A percentile compares a stretch with the other conserved stretches of the same genome.
These are phyloP conservation scores for Entomobrya proxima DNA, from an alignment of 2,888 invertebrate genomes.

Conservation along the genomic window DNA sequence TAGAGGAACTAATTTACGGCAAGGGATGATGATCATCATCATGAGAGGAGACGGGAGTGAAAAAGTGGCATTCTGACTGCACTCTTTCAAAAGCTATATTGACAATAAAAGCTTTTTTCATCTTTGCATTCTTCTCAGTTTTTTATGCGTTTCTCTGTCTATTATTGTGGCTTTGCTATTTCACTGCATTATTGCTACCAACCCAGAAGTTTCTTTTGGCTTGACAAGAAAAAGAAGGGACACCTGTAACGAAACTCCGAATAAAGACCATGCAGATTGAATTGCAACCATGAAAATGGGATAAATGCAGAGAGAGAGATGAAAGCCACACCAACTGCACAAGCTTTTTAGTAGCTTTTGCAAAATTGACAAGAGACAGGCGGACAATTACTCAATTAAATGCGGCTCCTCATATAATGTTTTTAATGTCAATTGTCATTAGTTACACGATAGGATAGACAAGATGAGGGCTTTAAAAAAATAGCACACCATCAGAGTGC, in stretches of 20 bases:
- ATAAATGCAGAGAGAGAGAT: constrained; percentile 26
- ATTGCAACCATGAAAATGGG: constrained; percentile 38
- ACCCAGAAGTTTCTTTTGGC: too few relatives aligned
- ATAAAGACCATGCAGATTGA: neutral
- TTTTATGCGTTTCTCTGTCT: too few relatives aligned
- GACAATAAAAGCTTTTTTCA: too few relatives aligned
- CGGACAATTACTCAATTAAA: constrained; percentile 38
- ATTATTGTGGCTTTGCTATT: too few relatives aligned
- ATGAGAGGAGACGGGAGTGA: constrained; percentile 20
- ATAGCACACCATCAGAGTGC: neutral
- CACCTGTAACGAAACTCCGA: neutral
- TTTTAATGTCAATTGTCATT: neutral
- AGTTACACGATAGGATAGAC: neutral
- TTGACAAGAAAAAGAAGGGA: too few relatives aligned
- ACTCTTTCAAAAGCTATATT: too few relatives aligned
- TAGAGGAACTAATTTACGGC: constrained; percentile 59
- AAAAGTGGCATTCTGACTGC: neutral
- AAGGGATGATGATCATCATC: neutral
- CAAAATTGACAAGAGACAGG: constrained; percentile 17
- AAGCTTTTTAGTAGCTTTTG: too few relatives aligned
- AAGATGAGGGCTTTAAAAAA: neutral
- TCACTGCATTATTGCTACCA: too few relatives aligned
- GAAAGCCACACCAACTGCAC: neutral
- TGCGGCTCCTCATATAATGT: neutral
- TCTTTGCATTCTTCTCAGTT: too few relatives aligned